Evolutionary conservation across 2,113 vertebrate genomes (phyloP), one percentile per base, ranked within the genome.

Genomic region (Furnarius figulus): DNA sequence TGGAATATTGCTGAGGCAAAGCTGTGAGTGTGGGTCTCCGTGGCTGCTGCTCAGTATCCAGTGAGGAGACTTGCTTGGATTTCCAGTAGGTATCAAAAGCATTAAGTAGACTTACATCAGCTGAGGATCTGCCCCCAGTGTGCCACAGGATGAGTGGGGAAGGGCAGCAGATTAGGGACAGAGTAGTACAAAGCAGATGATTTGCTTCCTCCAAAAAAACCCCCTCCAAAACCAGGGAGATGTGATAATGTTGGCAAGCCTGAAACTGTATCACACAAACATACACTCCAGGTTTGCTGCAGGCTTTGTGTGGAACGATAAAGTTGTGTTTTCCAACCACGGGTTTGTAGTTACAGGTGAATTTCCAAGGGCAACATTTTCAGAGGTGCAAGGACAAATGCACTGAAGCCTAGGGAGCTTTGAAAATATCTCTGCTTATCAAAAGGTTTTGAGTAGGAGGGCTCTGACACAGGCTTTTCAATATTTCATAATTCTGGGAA

Each of bases 351-450:
- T 94, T 79, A 83, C 73, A 82, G 89, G 49, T 72, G 73, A 74
- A 46, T 80, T 95, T 87, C 87, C 78, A 95, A 87, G 73, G 96
- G 8, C 31, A 82, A 88, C 87, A 89, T 76, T 94, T 91, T 85
- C 81, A 66, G 49, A 96, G 58, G 71, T 83, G 72, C 61, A 76
- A 90, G 84, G 56, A 83, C 91, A 84, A 95, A 85, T 37, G 62
- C 70, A 28, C 35, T 40, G 78, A 90, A 91, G 67, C 86, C 59
- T 91, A 14, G 7, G 42, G 61, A 90, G 22, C 21, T 94, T 89
- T 87, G 49, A 95, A 96, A 97, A 74, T 58, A 87, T 90, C n/a
- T 79, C 42, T 74, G 42, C 87, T 89, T 95, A 96, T 97, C 96
- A 68, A 87, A 92, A 85, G 71, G 15, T 62, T 96, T 95, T 96